A percentile compares a stretch with the other conserved stretches of the same genome.
phyloP scores from a whole-genome alignment of 2,113 vertebrate genomes.

The Taxidea taxus region DNA sequence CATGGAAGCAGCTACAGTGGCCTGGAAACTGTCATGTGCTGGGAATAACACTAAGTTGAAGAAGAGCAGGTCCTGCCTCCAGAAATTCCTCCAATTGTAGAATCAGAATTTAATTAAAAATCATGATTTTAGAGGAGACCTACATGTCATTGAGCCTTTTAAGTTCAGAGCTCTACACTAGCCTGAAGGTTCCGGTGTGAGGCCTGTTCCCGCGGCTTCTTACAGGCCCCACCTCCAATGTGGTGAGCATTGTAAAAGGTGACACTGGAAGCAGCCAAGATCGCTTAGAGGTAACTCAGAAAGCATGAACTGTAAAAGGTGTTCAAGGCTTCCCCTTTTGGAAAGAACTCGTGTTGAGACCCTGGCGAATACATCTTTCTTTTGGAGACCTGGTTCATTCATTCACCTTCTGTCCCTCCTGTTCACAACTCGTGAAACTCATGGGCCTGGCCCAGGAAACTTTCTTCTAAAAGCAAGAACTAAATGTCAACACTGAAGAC shows the following conservation, averaged over 20 bases:
- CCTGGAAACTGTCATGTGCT: neutral
- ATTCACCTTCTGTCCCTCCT: neutral
- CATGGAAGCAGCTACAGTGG: neutral
- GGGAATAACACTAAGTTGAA: neutral
- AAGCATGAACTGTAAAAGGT: neutral
- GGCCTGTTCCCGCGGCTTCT: neutral
- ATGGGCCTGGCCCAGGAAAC: neutral
- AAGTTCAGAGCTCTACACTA: neutral
- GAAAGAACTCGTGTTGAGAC: neutral
- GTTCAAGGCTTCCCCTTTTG: neutral
- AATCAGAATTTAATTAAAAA: neutral
- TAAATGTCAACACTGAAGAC: neutral
- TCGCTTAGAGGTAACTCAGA: neutral
- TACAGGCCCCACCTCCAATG: rapidly evolving
- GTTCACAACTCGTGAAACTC: neutral
- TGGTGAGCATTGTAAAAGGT: neutral
- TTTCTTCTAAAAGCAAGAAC: conserved; percentile 23
- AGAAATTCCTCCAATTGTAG: neutral
- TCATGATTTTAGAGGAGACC: neutral
- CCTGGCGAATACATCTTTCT: neutral
- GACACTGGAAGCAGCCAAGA: neutral
- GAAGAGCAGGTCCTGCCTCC: neutral
- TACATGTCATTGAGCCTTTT: neutral
- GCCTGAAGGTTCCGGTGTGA: neutral
- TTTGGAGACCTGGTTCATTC: neutral